Evolutionary conservation across 2,113 vertebrate species (phyloP).

Genomic region (Prinia subflava): DNA sequence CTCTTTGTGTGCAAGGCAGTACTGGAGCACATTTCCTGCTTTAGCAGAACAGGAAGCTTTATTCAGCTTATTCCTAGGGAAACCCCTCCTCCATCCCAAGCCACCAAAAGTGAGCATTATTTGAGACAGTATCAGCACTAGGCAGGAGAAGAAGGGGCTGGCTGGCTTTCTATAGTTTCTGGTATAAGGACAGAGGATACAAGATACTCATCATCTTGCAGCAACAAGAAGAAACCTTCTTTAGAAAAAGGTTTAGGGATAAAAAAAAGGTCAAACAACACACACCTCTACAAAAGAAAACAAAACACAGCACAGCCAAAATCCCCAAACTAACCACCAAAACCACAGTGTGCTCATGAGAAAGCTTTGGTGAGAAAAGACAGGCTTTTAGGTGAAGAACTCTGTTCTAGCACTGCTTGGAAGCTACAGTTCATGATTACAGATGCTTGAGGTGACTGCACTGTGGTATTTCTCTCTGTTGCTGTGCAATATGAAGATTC

Average conservation of each 20-base stretch:
- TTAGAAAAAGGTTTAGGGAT: not conserved
- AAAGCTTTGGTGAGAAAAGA: not conserved
- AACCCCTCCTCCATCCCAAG: conserved; percentile 37
- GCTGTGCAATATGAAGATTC: not conserved
- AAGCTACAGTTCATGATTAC: not conserved
- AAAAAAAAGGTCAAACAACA: not conserved
- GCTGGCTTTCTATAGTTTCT: not conserved
- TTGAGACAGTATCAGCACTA: not conserved
- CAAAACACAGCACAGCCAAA: not conserved
- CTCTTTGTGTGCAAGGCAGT: conserved; percentile 37
- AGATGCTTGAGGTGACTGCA: not conserved
- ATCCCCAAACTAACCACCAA: not conserved
- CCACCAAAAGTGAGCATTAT: conserved; percentile 22
- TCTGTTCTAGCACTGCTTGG: not conserved
- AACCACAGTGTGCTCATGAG: not conserved
- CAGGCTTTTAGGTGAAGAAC: not conserved
- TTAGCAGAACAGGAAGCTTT: conserved; percentile 33
- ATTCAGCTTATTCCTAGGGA: conserved; percentile 59
- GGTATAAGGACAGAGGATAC: not conserved
- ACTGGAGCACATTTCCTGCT: conserved; percentile 57
- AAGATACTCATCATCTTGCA: not conserved
- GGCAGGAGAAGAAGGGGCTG: not conserved
- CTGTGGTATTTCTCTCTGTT: not conserved
- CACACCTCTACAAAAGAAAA: not conserved
- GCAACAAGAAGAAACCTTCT: not conserved